A percentile compares a stretch with the other conserved stretches of the same genome.
phyloP scores from a whole-genome alignment of 2,797 vertebrate genomes.

The Poecilia velifera region DNA sequence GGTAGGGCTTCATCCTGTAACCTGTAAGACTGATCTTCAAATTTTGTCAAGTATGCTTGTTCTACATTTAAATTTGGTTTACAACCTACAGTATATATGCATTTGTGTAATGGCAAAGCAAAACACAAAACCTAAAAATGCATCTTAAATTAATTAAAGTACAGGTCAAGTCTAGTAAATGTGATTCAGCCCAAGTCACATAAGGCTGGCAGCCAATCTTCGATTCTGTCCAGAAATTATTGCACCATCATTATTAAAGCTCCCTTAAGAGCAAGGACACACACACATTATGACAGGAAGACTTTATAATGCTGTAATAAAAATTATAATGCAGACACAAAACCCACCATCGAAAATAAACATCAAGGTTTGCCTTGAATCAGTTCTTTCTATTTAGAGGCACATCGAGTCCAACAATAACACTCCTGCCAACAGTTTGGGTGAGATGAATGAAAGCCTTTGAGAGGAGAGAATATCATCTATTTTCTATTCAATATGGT shows the following conservation, averaged over 20 bases:
- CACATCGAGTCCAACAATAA: not conserved
- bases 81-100: not conserved
- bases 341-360: constrained; percentile 1
- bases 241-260: not conserved
- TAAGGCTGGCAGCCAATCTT: not conserved
- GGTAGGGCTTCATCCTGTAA: not conserved
- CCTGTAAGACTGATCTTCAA: not conserved
- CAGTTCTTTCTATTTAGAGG: constrained; percentile 11
- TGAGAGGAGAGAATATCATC: constrained; percentile 1
- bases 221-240: not conserved
- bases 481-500: constrained; percentile 16
- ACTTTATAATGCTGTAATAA: constrained; percentile 24
- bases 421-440: constrained; percentile 13
- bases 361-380: constrained; percentile 5
- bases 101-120: not conserved
- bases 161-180: not conserved
- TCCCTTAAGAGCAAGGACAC: not conserved
- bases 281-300: not conserved
- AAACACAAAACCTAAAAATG: not conserved
- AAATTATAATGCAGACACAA: constrained; percentile 44
- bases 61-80: not conserved
- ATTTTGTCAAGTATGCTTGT: not conserved
- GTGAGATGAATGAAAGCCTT: constrained; percentile 14
- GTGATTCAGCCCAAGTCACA: not conserved
- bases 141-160: not conserved